phyloP scores from a whole-genome alignment of 2,113 vertebrate genomes.

The Bubalus kerabau region DNA sequence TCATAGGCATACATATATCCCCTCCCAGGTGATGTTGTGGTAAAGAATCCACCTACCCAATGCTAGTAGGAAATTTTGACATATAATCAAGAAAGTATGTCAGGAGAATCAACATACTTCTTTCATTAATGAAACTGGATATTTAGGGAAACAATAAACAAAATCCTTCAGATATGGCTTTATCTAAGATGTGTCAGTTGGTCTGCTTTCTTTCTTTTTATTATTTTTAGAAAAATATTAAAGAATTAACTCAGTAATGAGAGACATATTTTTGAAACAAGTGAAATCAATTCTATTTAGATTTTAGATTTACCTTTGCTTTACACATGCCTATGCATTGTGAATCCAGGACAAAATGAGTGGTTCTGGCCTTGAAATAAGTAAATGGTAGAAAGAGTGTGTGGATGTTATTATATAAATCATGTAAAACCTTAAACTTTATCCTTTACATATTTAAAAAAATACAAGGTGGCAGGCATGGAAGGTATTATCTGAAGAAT shows the following conservation, averaged over 20 bases:
- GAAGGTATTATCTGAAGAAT: not conserved
- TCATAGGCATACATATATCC: not conserved
- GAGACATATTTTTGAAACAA: not conserved
- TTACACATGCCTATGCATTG: not conserved
- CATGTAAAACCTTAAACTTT: not conserved
- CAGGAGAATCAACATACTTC: not conserved
- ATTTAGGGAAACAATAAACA: not conserved
- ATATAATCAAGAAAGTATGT: not conserved
- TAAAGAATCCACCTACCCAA: not conserved
- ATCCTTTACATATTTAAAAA: not conserved
- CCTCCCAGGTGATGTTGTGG: not conserved
- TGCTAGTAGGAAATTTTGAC: not conserved
- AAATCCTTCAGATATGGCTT: not conserved
- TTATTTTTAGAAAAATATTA: not conserved
- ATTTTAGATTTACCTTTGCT: not conserved
- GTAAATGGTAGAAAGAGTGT: not conserved
- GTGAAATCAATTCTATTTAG: not conserved
- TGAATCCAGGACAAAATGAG: not conserved
- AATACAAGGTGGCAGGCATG: not conserved
- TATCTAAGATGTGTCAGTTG: not conserved
- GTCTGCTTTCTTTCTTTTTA: not conserved
- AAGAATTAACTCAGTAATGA: not conserved
- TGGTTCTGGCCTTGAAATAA: not conserved
- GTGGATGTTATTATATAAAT: not conserved
- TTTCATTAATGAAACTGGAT: not conserved